A percentile compares a stretch with the other conserved stretches of the same genome.
phyloP scores from a whole-genome alignment of 2,888 invertebrate species.

The Bellardia pandia region DNA sequence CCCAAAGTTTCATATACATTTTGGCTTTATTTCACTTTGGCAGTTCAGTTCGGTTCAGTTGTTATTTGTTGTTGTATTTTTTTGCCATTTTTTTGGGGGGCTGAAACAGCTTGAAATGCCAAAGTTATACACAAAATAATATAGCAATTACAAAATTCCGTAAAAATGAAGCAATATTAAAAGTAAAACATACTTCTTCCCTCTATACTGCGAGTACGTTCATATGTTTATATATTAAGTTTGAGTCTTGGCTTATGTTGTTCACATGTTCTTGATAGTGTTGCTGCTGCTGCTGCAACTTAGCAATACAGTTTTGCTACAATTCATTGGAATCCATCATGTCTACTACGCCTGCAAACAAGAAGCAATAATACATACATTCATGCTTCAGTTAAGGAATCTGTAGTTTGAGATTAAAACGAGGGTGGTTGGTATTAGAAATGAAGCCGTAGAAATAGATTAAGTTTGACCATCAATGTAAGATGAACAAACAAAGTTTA shows the following conservation, averaged over 20 bases:
- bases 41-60: constrained; percentile 45
- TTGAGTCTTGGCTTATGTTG: constrained; percentile 51
- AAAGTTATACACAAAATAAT: constrained; percentile 71
- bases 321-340: constrained; percentile 70
- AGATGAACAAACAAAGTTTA: no score
- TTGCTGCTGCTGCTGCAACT: constrained; percentile 8
- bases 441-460: neutral
- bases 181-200: constrained; percentile 46
- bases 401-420: constrained; percentile 13
- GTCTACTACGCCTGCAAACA: constrained; percentile 63
- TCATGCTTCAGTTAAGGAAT: constrained; percentile 7
- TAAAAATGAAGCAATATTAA: constrained; percentile 73
- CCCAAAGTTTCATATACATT: constrained; percentile 44
- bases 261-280: constrained; percentile 10
- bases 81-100: neutral
- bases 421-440: constrained; percentile 3
- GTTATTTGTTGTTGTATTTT: neutral
- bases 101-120: constrained; percentile 67
- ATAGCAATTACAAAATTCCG: constrained; percentile 75
- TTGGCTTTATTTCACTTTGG: constrained; percentile 55
- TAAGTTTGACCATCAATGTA: no score
- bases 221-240: neutral
- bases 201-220: neutral
- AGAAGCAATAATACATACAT: constrained; percentile 33
- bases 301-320: constrained; percentile 52